Conservation (phyloP, 2,113 vertebrate species). For the Sphyrna mokarran region DNA sequence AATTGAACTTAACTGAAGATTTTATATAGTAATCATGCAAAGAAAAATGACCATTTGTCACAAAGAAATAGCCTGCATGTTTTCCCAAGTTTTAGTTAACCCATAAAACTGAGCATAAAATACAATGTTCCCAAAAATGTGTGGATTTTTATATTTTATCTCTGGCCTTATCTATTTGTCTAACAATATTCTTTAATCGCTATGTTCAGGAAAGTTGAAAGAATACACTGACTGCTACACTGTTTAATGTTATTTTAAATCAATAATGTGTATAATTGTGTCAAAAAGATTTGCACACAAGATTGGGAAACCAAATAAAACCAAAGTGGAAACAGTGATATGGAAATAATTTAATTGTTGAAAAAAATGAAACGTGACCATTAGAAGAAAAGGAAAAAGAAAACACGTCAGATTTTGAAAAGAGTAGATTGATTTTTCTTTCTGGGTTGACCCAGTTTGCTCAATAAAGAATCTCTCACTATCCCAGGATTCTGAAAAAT, state of each 20-base stretch:
- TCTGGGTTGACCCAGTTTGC: conserved; percentile 5
- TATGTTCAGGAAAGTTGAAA: neutral
- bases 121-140: neutral
- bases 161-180: neutral
- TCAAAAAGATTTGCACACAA: neutral
- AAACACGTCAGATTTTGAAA: neutral
- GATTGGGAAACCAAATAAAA: neutral
- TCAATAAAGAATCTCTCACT: neutral
- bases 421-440: neutral
- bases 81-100: neutral
- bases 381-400: neutral
- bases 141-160: neutral
- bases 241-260: neutral
- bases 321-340: neutral
- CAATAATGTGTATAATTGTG: neutral
- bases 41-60: neutral
- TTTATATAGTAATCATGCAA: neutral
- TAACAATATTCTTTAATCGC: neutral
- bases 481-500: neutral
- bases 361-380: neutral
- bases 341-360: neutral
- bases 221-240: neutral
- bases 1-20: neutral
- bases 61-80: neutral
- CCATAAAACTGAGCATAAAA: neutral